Conservation (phyloP, 2,113 vertebrate genomes). For the Dromiciops gliroides region DNA sequence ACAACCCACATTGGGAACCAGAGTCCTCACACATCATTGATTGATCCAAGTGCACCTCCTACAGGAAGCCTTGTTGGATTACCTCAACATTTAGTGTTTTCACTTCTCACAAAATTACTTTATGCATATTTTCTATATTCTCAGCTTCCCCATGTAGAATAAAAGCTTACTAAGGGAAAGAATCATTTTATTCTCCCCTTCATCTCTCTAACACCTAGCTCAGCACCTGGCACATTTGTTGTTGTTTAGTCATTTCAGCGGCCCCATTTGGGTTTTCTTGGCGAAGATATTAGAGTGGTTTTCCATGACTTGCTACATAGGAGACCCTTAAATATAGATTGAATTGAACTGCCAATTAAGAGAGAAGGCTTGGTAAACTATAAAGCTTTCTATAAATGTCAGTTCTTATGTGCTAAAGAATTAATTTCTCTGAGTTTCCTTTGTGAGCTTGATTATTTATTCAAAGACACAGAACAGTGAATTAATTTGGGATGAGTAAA, state of each 20-base stretch:
- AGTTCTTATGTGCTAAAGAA: background rate
- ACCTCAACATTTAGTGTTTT: background rate
- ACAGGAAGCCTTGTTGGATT: background rate
- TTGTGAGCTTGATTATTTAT: background rate
- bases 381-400: background rate
- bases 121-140: background rate
- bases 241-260: background rate
- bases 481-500: background rate
- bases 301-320: background rate
- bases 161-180: background rate
- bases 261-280: background rate
- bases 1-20: too few relatives aligned
- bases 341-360: background rate
- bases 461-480: background rate
- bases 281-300: background rate
- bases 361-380: background rate
- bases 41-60: too few relatives aligned
- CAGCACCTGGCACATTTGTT: background rate
- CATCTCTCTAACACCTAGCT: background rate
- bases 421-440: background rate
- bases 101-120: background rate
- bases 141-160: background rate
- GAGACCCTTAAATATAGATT: background rate
- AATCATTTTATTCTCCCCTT: background rate
- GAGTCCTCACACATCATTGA: too few relatives aligned